Evolutionary conservation across 2,888 invertebrate species (phyloP).

Genomic region (Sinelater perroti): DNA sequence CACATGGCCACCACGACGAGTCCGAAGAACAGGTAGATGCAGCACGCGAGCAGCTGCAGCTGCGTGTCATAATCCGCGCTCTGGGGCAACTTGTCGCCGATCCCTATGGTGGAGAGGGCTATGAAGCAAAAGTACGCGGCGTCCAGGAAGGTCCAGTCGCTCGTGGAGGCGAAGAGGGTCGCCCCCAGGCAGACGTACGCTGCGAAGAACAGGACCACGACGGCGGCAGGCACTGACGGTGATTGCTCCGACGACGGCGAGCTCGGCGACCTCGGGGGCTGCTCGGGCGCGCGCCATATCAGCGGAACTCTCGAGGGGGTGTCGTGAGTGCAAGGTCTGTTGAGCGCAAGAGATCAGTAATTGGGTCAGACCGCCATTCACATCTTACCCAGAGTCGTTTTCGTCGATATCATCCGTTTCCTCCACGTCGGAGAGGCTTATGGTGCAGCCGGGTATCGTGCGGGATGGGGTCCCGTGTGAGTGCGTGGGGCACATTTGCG

Average conservation of each 20-base stretch:
- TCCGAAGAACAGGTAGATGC: constrained; percentile 80
- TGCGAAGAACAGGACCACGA: constrained; percentile 73
- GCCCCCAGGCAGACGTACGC: constrained; percentile 81
- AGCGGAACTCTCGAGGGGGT: constrained; percentile 79
- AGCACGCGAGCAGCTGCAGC: constrained; percentile 80
- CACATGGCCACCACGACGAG: constrained; percentile 85
- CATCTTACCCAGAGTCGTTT: constrained; percentile 61
- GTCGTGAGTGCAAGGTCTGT: constrained; percentile 68
- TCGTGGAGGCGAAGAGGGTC: constrained; percentile 80
- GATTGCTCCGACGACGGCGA: constrained; percentile 57
- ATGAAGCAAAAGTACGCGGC: constrained; percentile 88
- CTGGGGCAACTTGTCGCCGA: constrained; percentile 78
- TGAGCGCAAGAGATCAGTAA: constrained; percentile 34
- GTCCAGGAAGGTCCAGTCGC: constrained; percentile 82
- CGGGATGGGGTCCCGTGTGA: constrained; percentile 52
- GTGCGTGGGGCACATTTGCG: constrained; percentile 60
- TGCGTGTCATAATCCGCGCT: constrained; percentile 63
- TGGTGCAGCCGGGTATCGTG: constrained; percentile 49
- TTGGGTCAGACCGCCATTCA: constrained; percentile 1
- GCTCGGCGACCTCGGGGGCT: constrained; percentile 43
- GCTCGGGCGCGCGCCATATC: constrained; percentile 68
- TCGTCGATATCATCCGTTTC: constrained; percentile 71
- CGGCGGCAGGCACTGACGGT: constrained; percentile 68
- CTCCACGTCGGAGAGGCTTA: constrained; percentile 62
- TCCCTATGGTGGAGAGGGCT: constrained; percentile 83